Conservation (phyloP, 1,140 invertebrate species). For the Mercenaria mercenaria region DNA sequence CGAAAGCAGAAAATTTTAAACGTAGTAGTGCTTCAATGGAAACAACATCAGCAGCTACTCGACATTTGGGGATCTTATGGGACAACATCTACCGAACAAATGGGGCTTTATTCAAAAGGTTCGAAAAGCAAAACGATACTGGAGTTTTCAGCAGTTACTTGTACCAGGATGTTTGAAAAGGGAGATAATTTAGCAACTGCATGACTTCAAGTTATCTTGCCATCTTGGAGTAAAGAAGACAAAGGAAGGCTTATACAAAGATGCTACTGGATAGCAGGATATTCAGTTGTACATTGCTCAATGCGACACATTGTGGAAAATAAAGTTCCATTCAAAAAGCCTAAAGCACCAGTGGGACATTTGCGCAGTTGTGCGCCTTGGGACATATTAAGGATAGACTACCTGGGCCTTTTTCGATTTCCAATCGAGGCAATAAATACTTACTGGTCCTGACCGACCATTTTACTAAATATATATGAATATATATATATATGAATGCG, state of each 20-base stretch:
- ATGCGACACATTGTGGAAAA: neutral
- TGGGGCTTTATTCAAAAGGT: neutral
- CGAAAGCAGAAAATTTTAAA: neutral
- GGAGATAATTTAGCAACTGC: neutral
- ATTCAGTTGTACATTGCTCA: conserved; percentile 73
- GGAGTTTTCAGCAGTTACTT: neutral
- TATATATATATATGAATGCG: conserved; percentile 82
- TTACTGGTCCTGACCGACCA: neutral
- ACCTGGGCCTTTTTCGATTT: neutral
- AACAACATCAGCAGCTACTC: neutral
- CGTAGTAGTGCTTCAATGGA: neutral
- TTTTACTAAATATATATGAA: conserved; percentile 66
- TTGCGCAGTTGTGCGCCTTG: neutral
- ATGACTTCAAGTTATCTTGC: conserved; percentile 8
- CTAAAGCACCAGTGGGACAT: neutral
- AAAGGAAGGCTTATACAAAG: neutral
- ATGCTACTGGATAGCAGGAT: conserved; percentile 8
- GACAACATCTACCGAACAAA: neutral
- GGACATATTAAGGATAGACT: neutral
- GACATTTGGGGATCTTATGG: conserved; percentile 6
- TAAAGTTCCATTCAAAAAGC: neutral
- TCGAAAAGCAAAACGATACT: neutral
- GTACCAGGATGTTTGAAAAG: neutral
- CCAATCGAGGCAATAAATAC: neutral
- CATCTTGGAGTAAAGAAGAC: conserved; percentile 20